phyloP scores from a whole-genome alignment of 2,888 invertebrate species.

The Meiosimyza platycephala region DNA sequence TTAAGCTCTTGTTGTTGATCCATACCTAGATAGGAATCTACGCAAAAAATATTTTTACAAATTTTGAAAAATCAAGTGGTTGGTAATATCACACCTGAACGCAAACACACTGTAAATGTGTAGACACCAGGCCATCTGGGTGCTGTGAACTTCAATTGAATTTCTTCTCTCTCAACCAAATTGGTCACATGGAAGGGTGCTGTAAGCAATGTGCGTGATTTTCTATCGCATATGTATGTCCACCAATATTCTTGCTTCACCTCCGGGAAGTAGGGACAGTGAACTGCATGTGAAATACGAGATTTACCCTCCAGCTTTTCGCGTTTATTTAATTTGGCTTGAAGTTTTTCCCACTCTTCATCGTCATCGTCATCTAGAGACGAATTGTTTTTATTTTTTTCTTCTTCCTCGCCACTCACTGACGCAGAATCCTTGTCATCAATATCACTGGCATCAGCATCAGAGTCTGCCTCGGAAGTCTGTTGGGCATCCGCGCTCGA shows the following conservation, averaged over 20 bases:
- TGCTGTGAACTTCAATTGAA: slow-evolving; percentile 96
- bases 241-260: slow-evolving; percentile 99
- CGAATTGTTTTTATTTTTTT: slow-evolving; percentile 70
- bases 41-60: background rate
- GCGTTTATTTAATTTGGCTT: slow-evolving; percentile 85
- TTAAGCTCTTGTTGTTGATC: slow-evolving; percentile 96
- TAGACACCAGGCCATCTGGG: slow-evolving; percentile 94
- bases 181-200: slow-evolving; percentile 95
- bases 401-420: slow-evolving; percentile 72
- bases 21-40: slow-evolving; percentile 96
- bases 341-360: slow-evolving; percentile 92
- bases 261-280: slow-evolving; percentile 95
- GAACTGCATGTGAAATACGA: slow-evolving; percentile 95
- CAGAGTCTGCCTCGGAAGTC: slow-evolving; percentile 67
- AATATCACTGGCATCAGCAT: slow-evolving; percentile 68
- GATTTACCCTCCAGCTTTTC: slow-evolving; percentile 94
- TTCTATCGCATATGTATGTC: slow-evolving; percentile 97
- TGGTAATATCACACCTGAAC: slow-evolving; percentile 72
- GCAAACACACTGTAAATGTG: slow-evolving; percentile 90
- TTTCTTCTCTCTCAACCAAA: slow-evolving; percentile 88
- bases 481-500: slow-evolving; percentile 46
- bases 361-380: slow-evolving; percentile 76
- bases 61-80: background rate
- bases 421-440: slow-evolving; percentile 68
- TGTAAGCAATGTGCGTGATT: slow-evolving; percentile 89